A percentile compares a stretch with the other conserved stretches of the same genome.
phyloP scores from a whole-genome alignment of 53 echinoderm and acorn worm genomes.

The Henricia sp. region DNA sequence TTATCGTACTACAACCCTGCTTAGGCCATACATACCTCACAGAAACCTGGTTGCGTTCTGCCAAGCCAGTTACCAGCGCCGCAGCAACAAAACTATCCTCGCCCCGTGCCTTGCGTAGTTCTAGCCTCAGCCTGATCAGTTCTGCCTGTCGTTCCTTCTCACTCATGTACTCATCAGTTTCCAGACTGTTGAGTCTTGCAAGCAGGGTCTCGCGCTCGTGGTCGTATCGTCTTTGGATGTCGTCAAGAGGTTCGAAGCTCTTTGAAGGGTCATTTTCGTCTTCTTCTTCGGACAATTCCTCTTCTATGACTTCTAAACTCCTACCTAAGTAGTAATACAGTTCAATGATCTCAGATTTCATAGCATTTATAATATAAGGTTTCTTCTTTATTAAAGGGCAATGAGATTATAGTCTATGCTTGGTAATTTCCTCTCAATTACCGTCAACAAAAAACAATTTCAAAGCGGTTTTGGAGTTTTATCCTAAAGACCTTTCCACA shows the following conservation, averaged over 20 bases:
- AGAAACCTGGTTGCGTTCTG: constrained; percentile 91
- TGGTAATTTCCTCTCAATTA: no score
- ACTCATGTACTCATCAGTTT: constrained; percentile 82
- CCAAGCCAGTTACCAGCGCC: constrained; percentile 90
- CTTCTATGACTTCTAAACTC: constrained; percentile 61
- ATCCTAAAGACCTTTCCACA: no score
- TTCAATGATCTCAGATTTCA: background rate
- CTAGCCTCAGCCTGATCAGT: constrained; percentile 84
- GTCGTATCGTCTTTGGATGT: constrained; percentile 87
- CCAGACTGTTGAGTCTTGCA: constrained; percentile 73
- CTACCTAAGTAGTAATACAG: constrained; percentile 8
- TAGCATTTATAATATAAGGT: background rate
- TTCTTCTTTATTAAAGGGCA: no score
- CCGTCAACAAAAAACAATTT: no score
- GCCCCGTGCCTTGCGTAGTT: constrained; percentile 84
- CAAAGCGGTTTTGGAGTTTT: no score
- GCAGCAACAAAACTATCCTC: constrained; percentile 90
- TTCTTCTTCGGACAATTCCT: constrained; percentile 82
- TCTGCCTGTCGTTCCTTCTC: constrained; percentile 96
- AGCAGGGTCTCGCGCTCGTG: constrained; percentile 84
- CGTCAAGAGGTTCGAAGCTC: constrained; percentile 61
- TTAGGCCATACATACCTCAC: no score
- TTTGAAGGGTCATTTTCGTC: constrained; percentile 50
- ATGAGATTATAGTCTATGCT: no score
- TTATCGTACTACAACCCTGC: no score